Percentiles rank a stretch among this genome's conserved stretches.
Conservation (phyloP, 2,888 invertebrate species). For the Dascillus cervinus region DNA sequence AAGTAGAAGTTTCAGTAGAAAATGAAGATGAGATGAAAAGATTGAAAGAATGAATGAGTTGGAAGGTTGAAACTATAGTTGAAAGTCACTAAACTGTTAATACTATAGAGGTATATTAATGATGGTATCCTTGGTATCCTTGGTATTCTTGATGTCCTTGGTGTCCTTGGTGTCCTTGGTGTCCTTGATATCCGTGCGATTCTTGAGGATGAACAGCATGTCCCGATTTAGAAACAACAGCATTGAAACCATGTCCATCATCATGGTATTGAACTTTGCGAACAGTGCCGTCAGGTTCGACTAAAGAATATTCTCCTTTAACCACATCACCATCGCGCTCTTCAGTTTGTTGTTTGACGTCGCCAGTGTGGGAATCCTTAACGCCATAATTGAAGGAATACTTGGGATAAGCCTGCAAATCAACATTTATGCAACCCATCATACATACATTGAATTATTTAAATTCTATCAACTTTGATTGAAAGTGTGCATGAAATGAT, state of each 20-base stretch:
- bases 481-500: too few relatives aligned
- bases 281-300: slow-evolving; percentile 57
- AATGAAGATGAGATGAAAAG: too few relatives aligned
- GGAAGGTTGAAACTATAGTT: too few relatives aligned
- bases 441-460: too few relatives aligned
- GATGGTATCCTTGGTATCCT: too few relatives aligned
- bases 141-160: too few relatives aligned
- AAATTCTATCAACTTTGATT: too few relatives aligned
- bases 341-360: slow-evolving; percentile 62
- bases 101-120: too few relatives aligned
- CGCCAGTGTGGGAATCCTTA: slow-evolving; percentile 64
- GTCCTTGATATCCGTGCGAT: slow-evolving; percentile 6
- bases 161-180: background rate
- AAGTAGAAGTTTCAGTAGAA: too few relatives aligned
- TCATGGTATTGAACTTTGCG: slow-evolving; percentile 60
- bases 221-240: slow-evolving; percentile 50
- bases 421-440: too few relatives aligned
- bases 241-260: slow-evolving; percentile 52
- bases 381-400: slow-evolving; percentile 65
- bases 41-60: too few relatives aligned
- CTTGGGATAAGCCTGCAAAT: slow-evolving; percentile 56
- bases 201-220: slow-evolving; percentile 48
- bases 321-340: slow-evolving; percentile 65
- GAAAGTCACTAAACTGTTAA: too few relatives aligned
- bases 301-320: slow-evolving; percentile 60